Evolutionary conservation across 2,888 invertebrate species (phyloP).

Genomic region (Halictus ligatus): DNA sequence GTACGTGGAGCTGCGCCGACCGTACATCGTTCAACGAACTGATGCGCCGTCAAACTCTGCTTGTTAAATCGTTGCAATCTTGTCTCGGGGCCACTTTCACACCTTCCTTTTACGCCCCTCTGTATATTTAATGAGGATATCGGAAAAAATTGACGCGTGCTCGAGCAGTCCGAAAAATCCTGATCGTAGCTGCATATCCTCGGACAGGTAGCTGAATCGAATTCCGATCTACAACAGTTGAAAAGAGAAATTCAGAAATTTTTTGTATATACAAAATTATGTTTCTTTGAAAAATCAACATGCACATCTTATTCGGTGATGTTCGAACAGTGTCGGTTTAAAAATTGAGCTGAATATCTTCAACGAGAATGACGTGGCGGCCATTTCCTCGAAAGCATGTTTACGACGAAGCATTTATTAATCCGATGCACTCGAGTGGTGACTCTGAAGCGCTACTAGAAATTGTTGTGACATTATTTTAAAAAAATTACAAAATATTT

Average conservation of each 20-base stretch:
- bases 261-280: no score
- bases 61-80: slow-evolving; percentile 35
- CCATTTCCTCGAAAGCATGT: background rate
- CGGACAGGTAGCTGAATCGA: background rate
- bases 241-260: background rate
- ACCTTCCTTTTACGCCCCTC: background rate
- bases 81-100: background rate
- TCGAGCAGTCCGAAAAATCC: background rate
- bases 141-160: background rate
- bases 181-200: background rate
- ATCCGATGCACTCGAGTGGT: no score
- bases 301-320: background rate
- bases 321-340: background rate
- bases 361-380: background rate
- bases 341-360: background rate
- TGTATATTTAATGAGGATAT: background rate
- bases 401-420: no score
- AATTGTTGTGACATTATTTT: no score
- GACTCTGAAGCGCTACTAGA: no score
- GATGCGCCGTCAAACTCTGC: slow-evolving; percentile 22
- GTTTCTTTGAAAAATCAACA: background rate
- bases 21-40: slow-evolving; percentile 14
- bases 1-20: background rate
- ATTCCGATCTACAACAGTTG: background rate
- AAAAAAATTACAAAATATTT: no score